Evolutionary conservation across 2,888 invertebrate species (phyloP), one percentile per base, ranked within the genome.

Genomic region (Hemicrepidius hirtus): DNA sequence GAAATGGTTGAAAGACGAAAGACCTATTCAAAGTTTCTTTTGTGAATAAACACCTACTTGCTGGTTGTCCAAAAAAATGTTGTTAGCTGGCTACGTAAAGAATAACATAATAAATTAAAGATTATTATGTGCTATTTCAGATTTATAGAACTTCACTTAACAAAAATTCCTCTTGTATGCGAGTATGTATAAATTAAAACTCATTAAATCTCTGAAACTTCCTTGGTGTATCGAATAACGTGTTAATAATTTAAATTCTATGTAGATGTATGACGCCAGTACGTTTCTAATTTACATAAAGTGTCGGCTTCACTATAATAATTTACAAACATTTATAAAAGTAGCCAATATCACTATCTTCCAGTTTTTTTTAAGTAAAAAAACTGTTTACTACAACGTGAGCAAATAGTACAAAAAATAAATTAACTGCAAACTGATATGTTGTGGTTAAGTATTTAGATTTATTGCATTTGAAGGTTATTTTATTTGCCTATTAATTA

Each of bases 221-320:
- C 40, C 63, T 41, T 49, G 49, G n/a, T 46, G 21, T 65, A 65
- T 65, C 53, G 24, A 7, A 41, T 50, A 53, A 53, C 65, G 37
- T 37, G 53, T 55, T 24, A 35, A 53, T 65, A 53, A 53, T 65
- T 65, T 49, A 64, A 46, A 64, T 64, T 53, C 53, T 35, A 35
- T 37, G 53, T 32, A 37, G 18, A 32, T 50, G 20, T 7, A 65
- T 65, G 53, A 53, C 65, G 53, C 53, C 37, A 37, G 20, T 35
- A 65, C 4, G 40, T 18, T 21, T 21, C 10, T 20, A 10, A 65
- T 65, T 65, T 65, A 50, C 53, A 65, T 53, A 65, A 65, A 53
- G 16, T 65, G 65, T 18, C 21, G 37, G 46, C 49, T 64, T 3
- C 6, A 49, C 21, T n/a, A 16, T 16, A 18, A 20, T 53, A 65